A percentile compares a stretch with the other conserved stretches of the same genome.
Evolutionary conservation across 2,888 invertebrate genomes (phyloP).

Genomic region (Melanophora roralis): DNA sequence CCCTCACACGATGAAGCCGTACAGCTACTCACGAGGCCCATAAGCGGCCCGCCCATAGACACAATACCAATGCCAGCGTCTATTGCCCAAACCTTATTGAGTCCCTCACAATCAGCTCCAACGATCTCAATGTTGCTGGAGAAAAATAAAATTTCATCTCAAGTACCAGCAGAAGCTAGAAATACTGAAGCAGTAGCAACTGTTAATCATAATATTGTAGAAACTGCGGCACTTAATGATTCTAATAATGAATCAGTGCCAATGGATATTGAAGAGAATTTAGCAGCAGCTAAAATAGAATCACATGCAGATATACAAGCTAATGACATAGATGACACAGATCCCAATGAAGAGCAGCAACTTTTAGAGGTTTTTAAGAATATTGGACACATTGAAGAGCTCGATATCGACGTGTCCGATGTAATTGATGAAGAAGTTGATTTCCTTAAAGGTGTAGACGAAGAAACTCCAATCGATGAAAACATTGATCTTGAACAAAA

Average conservation of each 20-base stretch:
- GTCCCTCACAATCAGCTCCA: constrained; percentile 84
- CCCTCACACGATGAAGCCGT: constrained; percentile 66
- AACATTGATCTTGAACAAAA: constrained; percentile 60
- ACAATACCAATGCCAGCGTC: constrained; percentile 18
- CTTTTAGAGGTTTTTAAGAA: constrained; percentile 75
- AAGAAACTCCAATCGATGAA: constrained; percentile 47
- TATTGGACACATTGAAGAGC: constrained; percentile 75
- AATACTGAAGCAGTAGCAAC: neutral
- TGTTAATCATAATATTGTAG: neutral
- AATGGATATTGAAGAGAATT: constrained; percentile 67
- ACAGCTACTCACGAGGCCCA: constrained; percentile 70
- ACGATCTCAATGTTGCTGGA: constrained; percentile 86
- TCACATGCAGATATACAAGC: constrained; percentile 7
- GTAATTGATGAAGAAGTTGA: constrained; percentile 75
- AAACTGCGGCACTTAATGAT: constrained; percentile 29
- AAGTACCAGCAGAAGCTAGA: constrained; percentile 28
- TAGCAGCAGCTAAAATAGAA: constrained; percentile 27
- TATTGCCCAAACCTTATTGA: constrained; percentile 76
- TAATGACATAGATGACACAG: constrained; percentile 68
- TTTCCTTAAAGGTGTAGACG: constrained; percentile 72
- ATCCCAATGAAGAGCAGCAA: constrained; percentile 74
- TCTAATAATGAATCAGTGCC: constrained; percentile 64
- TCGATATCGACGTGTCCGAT: constrained; percentile 73
- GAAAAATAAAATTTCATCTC: constrained; percentile 73
- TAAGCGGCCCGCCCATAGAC: constrained; percentile 73